Percentiles rank a stretch among this genome's conserved stretches.
Conservation (phyloP, 2,888 invertebrate genomes). For the Elaeidobius kamerunicus region DNA sequence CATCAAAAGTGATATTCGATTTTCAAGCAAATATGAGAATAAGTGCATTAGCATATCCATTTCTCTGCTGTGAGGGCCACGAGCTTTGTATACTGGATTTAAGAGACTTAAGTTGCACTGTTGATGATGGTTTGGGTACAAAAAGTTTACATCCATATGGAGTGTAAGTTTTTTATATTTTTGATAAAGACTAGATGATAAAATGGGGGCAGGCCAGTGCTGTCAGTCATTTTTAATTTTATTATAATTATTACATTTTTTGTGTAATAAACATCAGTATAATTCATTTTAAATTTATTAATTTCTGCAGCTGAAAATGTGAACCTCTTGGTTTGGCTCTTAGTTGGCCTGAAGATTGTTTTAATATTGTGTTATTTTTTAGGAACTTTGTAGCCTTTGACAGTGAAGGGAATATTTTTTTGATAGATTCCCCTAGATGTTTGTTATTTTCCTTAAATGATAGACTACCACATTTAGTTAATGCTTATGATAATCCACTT, state of each 20-base stretch:
- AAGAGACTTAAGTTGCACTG: conserved; percentile 12
- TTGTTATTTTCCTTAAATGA: conserved; percentile 31
- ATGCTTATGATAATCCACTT: conserved; percentile 28
- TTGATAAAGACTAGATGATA: conserved; percentile 6
- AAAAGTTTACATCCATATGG: conserved; percentile 26
- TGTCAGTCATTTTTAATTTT: too few relatives aligned
- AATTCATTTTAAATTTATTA: background rate
- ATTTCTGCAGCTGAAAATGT: background rate
- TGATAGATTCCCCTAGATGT: conserved; percentile 32
- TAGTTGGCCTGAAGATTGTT: background rate
- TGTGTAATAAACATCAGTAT: conserved; percentile 4
- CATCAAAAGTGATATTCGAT: conserved; percentile 29
- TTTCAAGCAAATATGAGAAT: conserved; percentile 22
- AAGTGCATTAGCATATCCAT: conserved; percentile 29
- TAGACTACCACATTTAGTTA: conserved; percentile 11
- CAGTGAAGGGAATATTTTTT: conserved; percentile 30
- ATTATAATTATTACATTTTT: too few relatives aligned
- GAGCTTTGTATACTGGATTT: conserved; percentile 29
- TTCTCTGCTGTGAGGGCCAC: conserved; percentile 28
- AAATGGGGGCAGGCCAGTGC: too few relatives aligned
- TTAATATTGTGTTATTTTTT: too few relatives aligned
- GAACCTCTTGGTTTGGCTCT: background rate
- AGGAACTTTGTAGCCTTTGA: conserved; percentile 36
- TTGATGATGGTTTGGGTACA: conserved; percentile 19
- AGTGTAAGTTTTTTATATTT: conserved; percentile 28